Percentiles rank a stretch among this genome's conserved stretches.
Conservation (phyloP, 1,140 invertebrate genomes). For the Kradibia gibbosae region DNA sequence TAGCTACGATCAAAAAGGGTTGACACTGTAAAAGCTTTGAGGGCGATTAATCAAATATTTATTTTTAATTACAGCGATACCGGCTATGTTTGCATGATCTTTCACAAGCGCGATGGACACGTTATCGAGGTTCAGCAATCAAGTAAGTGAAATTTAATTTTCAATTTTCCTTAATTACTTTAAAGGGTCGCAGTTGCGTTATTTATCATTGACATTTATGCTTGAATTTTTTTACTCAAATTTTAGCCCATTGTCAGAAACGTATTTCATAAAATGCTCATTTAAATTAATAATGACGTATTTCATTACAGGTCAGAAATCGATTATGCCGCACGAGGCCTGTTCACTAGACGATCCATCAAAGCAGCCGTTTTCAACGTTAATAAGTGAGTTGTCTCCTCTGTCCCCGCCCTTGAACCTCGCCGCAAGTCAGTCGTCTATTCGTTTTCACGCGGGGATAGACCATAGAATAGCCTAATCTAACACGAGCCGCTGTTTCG, state of each 20-base stretch:
- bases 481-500: too few species aligned
- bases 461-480: too few species aligned
- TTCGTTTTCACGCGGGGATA: too few species aligned
- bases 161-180: not conserved
- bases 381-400: constrained; percentile 81
- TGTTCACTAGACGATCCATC: constrained; percentile 75
- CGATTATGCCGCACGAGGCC: constrained; percentile 75
- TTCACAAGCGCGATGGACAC: constrained; percentile 74
- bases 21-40: not conserved
- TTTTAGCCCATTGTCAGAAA: not conserved
- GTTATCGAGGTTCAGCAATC: constrained; percentile 76
- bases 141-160: constrained; percentile 62
- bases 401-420: too few species aligned
- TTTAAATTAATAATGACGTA: constrained; percentile 10
- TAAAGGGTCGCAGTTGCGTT: not conserved
- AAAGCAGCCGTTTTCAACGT: constrained; percentile 83
- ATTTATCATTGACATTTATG: not conserved
- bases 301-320: constrained; percentile 62
- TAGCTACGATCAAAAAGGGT: not conserved
- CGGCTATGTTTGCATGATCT: constrained; percentile 77
- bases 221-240: not conserved
- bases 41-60: constrained; percentile 20
- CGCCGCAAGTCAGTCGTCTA: too few species aligned
- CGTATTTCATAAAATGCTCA: not conserved
- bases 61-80: constrained; percentile 72